phyloP scores from a whole-genome alignment of 2,113 vertebrate species.

The Mus pahari region DNA sequence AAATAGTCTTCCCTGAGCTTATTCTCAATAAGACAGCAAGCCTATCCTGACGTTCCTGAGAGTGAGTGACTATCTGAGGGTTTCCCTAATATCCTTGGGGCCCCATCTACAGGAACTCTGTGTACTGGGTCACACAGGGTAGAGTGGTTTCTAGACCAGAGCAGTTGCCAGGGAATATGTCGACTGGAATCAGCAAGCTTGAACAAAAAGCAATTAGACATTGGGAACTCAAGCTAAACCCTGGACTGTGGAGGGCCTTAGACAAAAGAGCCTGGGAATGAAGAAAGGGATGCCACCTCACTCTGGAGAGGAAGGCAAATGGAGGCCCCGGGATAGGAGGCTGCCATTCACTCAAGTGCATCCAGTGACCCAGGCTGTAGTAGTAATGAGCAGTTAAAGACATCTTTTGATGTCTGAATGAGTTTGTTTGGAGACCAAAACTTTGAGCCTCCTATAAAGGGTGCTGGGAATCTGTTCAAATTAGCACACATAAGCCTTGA shows the following conservation, averaged over 20 bases:
- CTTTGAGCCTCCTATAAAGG: neutral
- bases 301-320: neutral
- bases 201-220: neutral
- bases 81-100: neutral
- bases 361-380: neutral
- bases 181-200: neutral
- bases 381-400: neutral
- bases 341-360: neutral
- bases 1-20: accelerated
- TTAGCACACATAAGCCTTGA: neutral
- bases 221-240: neutral
- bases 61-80: neutral
- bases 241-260: accelerated
- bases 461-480: neutral
- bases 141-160: neutral
- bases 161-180: neutral
- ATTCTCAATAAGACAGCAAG: neutral
- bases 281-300: neutral
- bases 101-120: neutral
- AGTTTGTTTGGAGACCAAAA: neutral
- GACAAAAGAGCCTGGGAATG: too few relatives aligned
- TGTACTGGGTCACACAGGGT: accelerated
- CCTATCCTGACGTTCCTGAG: neutral
- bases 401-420: neutral
- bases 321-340: neutral